A percentile compares a stretch with the other conserved stretches of the same genome.
These are phyloP conservation scores for Neogobius melanostomus DNA, from an alignment of 2,113 vertebrate species.

Conservation along the genomic window DNA sequence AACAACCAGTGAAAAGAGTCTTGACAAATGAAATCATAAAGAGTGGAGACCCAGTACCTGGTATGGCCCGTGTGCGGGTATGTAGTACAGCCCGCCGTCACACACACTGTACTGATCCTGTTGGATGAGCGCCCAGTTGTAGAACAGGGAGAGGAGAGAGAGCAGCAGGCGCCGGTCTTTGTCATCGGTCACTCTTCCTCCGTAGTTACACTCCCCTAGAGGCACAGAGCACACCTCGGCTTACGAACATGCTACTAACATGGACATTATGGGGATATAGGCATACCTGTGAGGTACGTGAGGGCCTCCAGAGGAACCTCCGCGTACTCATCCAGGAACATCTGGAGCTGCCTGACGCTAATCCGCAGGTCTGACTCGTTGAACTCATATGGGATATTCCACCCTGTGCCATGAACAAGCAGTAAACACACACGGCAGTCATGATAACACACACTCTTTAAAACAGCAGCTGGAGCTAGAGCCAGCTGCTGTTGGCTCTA, in stretches of 20 bases:
- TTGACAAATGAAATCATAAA: too few relatives aligned
- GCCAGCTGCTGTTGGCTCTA: too few relatives aligned
- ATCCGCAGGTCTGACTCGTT: conserved; percentile 88
- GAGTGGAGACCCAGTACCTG: conserved; percentile 6
- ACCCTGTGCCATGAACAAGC: conserved; percentile 62
- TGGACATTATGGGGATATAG: too few relatives aligned
- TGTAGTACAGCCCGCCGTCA: conserved; percentile 84
- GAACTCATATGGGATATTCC: conserved; percentile 90
- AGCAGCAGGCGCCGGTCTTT: conserved; percentile 84
- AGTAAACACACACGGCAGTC: neutral
- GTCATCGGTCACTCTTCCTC: conserved; percentile 86
- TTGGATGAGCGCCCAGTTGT: conserved; percentile 67
- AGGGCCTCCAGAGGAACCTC: conserved; percentile 85
- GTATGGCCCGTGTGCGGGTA: conserved; percentile 59
- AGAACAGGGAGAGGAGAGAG: conserved; percentile 83
- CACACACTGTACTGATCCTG: conserved; percentile 72
- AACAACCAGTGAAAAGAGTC: too few relatives aligned
- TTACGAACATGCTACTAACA: too few relatives aligned
- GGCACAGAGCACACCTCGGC: neutral
- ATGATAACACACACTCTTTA: neutral
- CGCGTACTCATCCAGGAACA: conserved; percentile 87
- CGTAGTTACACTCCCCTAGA: conserved; percentile 82
- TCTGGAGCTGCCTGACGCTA: conserved; percentile 86
- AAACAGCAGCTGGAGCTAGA: neutral
- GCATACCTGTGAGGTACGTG: conserved; percentile 79